phyloP scores from a whole-genome alignment of 2,888 invertebrate species.

The Cephalotes varians region DNA sequence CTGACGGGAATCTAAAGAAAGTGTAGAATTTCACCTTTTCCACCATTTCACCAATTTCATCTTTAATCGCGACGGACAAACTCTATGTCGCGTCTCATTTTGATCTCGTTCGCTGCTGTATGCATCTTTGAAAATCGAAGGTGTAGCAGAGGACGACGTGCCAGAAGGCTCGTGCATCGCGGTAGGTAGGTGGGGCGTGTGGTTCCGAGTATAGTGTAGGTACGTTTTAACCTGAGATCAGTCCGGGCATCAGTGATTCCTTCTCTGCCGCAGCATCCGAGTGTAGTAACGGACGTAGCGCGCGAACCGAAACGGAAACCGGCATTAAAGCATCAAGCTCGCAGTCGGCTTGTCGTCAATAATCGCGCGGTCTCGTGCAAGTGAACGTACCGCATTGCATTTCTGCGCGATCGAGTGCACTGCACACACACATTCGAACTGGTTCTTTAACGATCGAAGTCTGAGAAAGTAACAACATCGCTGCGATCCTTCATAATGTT shows the following conservation, averaged over 20 bases:
- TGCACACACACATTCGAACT: background rate
- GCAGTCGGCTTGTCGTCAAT: background rate
- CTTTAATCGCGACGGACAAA: background rate
- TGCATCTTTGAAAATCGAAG: slow-evolving; percentile 65
- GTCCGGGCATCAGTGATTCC: slow-evolving; percentile 81
- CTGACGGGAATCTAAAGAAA: background rate
- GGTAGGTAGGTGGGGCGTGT: slow-evolving; percentile 72
- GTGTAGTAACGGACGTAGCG: slow-evolving; percentile 59
- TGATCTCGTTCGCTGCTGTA: background rate
- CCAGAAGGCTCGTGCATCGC: slow-evolving; percentile 67
- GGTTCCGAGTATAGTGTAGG: slow-evolving; percentile 70
- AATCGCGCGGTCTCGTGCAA: background rate
- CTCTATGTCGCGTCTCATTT: background rate
- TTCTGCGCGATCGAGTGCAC: background rate
- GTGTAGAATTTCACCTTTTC: background rate
- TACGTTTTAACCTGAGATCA: slow-evolving; percentile 79
- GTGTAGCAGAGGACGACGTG: slow-evolving; percentile 68
- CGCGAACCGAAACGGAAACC: slow-evolving; percentile 35
- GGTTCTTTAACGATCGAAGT: background rate
- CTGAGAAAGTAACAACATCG: background rate
- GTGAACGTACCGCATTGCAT: slow-evolving; percentile 18
- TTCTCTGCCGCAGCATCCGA: slow-evolving; percentile 82
- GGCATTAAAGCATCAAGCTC: background rate
- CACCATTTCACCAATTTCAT: no score
- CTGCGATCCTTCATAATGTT: background rate